Base-by-base conservation (phyloP, 2,888 invertebrate genomes). In the Mactromeris polynyma region DNA sequence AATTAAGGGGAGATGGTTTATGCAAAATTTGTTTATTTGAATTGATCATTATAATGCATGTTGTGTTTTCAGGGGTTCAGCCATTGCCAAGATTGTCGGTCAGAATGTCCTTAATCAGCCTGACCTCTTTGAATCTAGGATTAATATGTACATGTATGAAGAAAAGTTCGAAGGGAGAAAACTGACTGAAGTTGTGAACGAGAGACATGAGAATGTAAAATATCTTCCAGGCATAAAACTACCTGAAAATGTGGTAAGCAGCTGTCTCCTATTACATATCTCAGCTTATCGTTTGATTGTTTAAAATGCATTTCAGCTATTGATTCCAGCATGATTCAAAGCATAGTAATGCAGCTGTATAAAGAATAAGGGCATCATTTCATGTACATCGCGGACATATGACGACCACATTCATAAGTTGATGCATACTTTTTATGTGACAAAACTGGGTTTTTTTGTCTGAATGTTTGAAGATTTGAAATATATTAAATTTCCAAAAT, bases 121-220 rank as follows among this genome's bases (percentile, higher is more conserved):
- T 11, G 98, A 98, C 21, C 97, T 98, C 92, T 99, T 99, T 97
- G 98, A 99, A 95, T 98, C 98, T 2, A 87, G 87, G 42, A 95
- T 97, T 4, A 94, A 94, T 33, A 99, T 99, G 99, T 99, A 98
- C 97, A 99, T 99, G 81, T 99, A 98, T 97, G 99, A 99, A 97
- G 99, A 99, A 97, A 97, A 98, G 97, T 94, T 97, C 91, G 98
- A 99, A 93, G 98, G 99, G 94, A 98, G 98, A 96, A 99, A 99
- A 96, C 97, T 99, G 91, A 99, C 99, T 78, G 99, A 99, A 97
- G 99, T 99, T 93, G 99, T 99, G 95, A 99, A 99, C 97, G 98
- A 98, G 95, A 98, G 98, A n/a, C 99, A 99, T 97, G 99, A 99
- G 97, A 99, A 99, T 97, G 98, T 99, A 11, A 99, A 99, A 97